These are phyloP conservation scores for Helobdella robusta DNA, from an alignment of 2,888 invertebrate genomes.

Conservation along the genomic window DNA sequence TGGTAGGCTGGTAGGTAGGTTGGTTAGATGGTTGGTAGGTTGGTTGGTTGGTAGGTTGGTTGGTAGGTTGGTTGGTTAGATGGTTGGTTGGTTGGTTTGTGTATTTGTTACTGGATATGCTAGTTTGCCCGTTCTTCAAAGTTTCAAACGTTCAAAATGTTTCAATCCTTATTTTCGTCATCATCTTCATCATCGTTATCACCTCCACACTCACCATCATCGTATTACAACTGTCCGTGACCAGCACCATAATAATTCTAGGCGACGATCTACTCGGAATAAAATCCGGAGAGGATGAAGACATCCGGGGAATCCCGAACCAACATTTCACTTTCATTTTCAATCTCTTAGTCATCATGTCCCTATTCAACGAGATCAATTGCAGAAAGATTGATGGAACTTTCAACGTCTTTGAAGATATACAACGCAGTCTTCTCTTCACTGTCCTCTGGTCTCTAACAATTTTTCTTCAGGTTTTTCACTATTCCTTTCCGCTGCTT, in stretches of 20 bases:
- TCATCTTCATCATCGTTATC: too few species aligned
- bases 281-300: constrained; percentile 18
- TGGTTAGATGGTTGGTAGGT: too few species aligned
- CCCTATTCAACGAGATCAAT: constrained; percentile 27
- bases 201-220: too few species aligned
- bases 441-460: constrained; percentile 17
- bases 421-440: constrained; percentile 19
- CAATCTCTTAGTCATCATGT: constrained; percentile 25
- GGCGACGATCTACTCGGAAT: constrained; percentile 23
- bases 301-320: constrained; percentile 23
- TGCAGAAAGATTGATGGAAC: constrained; percentile 25
- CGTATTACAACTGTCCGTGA: not conserved
- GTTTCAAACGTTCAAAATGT: too few species aligned
- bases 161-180: too few species aligned
- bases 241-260: not conserved
- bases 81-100: too few species aligned
- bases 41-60: constrained; percentile 33
- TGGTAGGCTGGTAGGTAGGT: too few species aligned
- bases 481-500: too few species aligned
- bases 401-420: constrained; percentile 20
- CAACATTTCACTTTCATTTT: constrained; percentile 28
- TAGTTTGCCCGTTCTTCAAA: too few species aligned
- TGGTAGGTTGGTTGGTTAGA: too few species aligned
- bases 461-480: constrained; percentile 23
- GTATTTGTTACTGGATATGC: too few species aligned